phyloP scores from a whole-genome alignment of 2,888 invertebrate genomes.

The Phengaris alcon region DNA sequence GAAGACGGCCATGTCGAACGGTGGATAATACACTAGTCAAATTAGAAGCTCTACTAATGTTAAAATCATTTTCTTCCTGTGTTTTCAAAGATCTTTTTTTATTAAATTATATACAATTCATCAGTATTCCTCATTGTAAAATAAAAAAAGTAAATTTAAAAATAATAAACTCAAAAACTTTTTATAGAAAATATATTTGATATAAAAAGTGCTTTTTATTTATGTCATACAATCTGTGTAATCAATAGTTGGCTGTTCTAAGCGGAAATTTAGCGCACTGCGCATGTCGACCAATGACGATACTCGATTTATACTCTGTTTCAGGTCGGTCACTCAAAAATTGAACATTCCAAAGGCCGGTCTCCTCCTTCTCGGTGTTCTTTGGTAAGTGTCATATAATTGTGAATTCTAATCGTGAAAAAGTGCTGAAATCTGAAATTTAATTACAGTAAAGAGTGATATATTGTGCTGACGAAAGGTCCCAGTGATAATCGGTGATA shows the following conservation, averaged over 20 bases:
- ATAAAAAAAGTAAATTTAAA: neutral
- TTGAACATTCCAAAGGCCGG: slow-evolving; percentile 86
- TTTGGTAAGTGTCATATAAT: slow-evolving; percentile 84
- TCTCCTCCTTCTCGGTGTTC: slow-evolving; percentile 84
- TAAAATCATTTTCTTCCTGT: neutral
- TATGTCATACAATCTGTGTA: slow-evolving; percentile 58
- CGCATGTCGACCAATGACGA: slow-evolving; percentile 61
- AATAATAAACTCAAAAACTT: neutral
- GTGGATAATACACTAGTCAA: slow-evolving; percentile 68
- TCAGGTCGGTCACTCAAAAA: slow-evolving; percentile 77
- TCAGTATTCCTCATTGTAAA: slow-evolving; percentile 26
- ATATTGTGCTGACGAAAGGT: slow-evolving; percentile 44
- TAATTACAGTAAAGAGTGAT: slow-evolving; percentile 63
- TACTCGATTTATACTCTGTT: slow-evolving; percentile 64
- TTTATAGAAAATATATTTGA: neutral
- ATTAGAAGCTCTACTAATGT: slow-evolving; percentile 46
- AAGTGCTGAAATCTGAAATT: slow-evolving; percentile 64
- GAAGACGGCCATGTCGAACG: slow-evolving; percentile 90
- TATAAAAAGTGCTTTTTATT: slow-evolving; percentile 46
- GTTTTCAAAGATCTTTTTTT: neutral
- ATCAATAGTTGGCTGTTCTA: slow-evolving; percentile 69
- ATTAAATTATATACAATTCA: neutral
- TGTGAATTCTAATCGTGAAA: slow-evolving; percentile 70
- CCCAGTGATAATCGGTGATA: slow-evolving; percentile 68
- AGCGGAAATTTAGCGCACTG: slow-evolving; percentile 57